Evolutionary conservation across 2,888 invertebrate species (phyloP), one percentile per base, ranked within the genome.

Genomic region (Coelogynopora nodosa): DNA sequence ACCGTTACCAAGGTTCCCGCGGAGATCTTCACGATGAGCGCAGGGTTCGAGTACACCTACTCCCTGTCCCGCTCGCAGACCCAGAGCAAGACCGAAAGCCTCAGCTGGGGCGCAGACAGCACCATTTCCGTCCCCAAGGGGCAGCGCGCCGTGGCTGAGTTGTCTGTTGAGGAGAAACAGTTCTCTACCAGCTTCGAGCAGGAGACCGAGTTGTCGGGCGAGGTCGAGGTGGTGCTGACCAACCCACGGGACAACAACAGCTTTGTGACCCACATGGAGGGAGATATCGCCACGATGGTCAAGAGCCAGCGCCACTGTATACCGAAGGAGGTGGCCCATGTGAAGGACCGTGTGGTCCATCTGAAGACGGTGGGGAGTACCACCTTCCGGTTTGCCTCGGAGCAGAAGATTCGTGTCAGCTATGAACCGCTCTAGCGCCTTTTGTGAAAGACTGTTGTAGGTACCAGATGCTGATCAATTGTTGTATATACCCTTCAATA

Each of bases 71-170:
- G 90, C 5, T 89, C 91, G 2, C 91, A 91, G 31, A 91, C 90
- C 84, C 89, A 90, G 85, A 89, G 90, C 0, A 88, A 90, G 13
- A 91, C 91, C 84, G 91, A 92, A 88, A 89, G 90, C 67, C 89
- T 93, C 86, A 90, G 91, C 0, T 93, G 93, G 93, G 91, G 91
- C 18, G 92, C 93, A 0, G 92, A 93, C 89, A 92, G 90, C 88
- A 91, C 90, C 87, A 91, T 93, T 31, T 89, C 90, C 86, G 92
- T 93, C 0, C 92, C 92, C 5, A 82, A 88, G 0, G 88, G 88
- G 23, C 89, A 89, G 84, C 89, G 88, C 88, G 92, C 92, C 0
- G 91, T 91, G 28, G 93, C 93, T 0, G 91, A 91, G 86, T 90
- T 93, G 88, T 90, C 92, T 0, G 92, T 93, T 74, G 91, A 91